These are phyloP conservation scores for Hermatobates lingyangjiaoensis DNA, from an alignment of 1,140 invertebrate genomes.

Conservation along the genomic window DNA sequence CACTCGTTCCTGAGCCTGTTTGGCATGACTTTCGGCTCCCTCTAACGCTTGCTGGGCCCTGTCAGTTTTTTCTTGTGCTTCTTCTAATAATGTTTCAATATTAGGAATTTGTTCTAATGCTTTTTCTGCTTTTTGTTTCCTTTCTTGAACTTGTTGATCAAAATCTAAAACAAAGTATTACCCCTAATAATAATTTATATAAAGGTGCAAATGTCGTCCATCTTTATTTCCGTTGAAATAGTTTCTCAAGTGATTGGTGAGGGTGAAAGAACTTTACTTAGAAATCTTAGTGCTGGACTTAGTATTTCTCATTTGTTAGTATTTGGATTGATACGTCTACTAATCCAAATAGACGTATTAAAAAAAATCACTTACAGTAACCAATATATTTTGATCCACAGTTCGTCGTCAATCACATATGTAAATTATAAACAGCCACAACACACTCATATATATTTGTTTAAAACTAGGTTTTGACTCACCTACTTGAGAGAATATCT, in stretches of 20 bases:
- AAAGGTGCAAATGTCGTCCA: too few species aligned
- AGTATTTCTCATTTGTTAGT: not conserved
- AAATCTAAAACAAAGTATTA: slow-evolving; percentile 40
- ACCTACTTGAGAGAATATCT: too few species aligned
- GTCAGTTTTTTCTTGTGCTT: slow-evolving; percentile 37
- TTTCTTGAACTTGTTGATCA: slow-evolving; percentile 66
- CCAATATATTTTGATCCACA: too few species aligned
- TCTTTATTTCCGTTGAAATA: not conserved
- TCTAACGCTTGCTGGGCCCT: slow-evolving; percentile 35
- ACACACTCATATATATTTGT: too few species aligned
- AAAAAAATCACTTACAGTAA: not conserved
- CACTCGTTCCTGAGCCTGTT: slow-evolving; percentile 51
- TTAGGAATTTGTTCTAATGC: slow-evolving; percentile 36
- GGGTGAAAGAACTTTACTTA: not conserved
- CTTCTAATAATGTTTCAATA: slow-evolving; percentile 38
- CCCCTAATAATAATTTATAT: not conserved
- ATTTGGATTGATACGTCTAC: not conserved
- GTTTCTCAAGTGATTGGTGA: not conserved
- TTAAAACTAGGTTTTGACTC: too few species aligned
- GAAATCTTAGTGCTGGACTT: not conserved
- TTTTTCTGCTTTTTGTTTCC: slow-evolving; percentile 40
- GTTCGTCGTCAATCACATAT: too few species aligned
- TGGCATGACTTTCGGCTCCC: slow-evolving; percentile 58
- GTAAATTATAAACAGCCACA: too few species aligned
- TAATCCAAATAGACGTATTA: not conserved